Percentiles rank a stretch among this genome's conserved stretches.
Evolutionary conservation across 2,797 vertebrate species (phyloP).

Genomic region (Cyclura pinguis): DNA sequence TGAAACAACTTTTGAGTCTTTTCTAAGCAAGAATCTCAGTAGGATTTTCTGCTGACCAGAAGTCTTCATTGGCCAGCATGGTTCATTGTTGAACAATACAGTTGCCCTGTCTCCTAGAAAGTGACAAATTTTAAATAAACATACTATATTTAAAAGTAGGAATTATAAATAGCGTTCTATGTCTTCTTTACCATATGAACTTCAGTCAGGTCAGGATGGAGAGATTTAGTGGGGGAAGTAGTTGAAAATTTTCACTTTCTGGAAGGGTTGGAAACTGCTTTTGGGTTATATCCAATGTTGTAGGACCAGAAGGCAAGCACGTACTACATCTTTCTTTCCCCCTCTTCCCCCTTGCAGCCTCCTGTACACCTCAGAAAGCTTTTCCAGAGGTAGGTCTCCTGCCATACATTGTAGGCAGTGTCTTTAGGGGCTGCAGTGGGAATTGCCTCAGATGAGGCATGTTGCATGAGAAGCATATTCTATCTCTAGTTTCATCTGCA

Average conservation of each 20-base stretch:
- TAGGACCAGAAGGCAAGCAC: background rate
- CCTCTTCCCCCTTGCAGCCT: background rate
- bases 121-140: constrained; percentile 29
- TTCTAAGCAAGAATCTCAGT: background rate
- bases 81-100: background rate
- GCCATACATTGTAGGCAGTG: background rate
- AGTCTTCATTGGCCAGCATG: background rate
- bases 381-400: background rate
- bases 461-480: background rate
- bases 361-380: background rate
- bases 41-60: constrained; percentile 13
- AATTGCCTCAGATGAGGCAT: too few relatives aligned
- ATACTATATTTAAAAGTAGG: constrained; percentile 19
- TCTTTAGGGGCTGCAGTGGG: background rate
- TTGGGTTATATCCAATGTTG: background rate
- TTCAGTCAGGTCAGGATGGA: background rate
- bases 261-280: background rate
- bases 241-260: constrained; percentile 24
- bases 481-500: background rate
- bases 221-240: constrained; percentile 42
- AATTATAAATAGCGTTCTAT: background rate
- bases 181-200: constrained; percentile 5
- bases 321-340: background rate
- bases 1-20: background rate
- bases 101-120: constrained; percentile 10